These are phyloP conservation scores for Eulemur macaco DNA, from an alignment of 2,113 vertebrate species.

Conservation along the genomic window DNA sequence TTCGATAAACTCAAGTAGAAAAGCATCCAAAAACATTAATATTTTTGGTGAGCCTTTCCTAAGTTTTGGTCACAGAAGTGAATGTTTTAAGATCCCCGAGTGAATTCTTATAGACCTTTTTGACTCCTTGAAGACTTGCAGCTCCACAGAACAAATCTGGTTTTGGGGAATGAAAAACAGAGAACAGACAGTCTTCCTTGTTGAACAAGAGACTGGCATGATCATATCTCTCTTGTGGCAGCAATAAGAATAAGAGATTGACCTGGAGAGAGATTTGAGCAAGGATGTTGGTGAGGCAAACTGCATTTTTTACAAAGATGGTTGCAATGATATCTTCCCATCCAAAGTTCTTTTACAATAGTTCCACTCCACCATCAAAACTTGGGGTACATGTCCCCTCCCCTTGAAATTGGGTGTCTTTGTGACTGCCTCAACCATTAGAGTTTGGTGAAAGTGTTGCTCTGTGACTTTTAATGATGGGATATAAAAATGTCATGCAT, in stretches of 20 bases:
- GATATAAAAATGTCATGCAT: neutral
- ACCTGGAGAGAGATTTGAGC: neutral
- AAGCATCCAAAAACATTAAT: neutral
- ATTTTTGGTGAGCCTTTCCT: constrained; percentile 21
- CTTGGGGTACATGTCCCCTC: neutral
- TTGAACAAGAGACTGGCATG: neutral
- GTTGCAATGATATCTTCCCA: neutral
- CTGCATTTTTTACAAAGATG: neutral
- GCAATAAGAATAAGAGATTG: neutral
- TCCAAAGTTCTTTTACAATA: neutral
- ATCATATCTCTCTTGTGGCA: neutral
- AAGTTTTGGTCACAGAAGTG: neutral
- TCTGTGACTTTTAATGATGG: neutral
- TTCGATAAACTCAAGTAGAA: constrained; percentile 10
- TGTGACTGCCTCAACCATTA: neutral
- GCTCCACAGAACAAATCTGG: neutral
- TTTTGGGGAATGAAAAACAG: neutral
- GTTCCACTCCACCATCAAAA: neutral
- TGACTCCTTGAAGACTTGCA: neutral
- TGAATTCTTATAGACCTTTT: neutral
- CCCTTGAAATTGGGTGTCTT: neutral
- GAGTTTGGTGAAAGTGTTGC: neutral
- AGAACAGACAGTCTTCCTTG: neutral
- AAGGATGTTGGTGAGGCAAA: neutral
- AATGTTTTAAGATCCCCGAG: neutral